These are phyloP conservation scores for Dynastes tityus DNA, from an alignment of 2,888 invertebrate species.

Conservation along the genomic window DNA sequence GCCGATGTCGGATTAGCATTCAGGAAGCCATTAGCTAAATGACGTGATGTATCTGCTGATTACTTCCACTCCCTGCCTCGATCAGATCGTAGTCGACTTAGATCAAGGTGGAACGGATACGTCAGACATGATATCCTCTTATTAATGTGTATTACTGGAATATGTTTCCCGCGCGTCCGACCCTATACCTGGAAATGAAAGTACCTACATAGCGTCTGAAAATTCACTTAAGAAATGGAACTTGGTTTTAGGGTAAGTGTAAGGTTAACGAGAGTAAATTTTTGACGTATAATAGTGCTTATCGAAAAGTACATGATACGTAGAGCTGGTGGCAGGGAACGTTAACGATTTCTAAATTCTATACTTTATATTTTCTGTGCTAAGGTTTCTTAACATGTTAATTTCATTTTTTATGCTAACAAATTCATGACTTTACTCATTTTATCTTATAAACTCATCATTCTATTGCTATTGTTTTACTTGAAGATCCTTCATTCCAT, in stretches of 20 bases:
- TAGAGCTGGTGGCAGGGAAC: too few relatives aligned
- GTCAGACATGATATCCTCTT: constrained; percentile 63
- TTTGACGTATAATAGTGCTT: neutral
- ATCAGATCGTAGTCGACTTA: constrained; percentile 55
- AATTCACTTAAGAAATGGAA: constrained; percentile 47
- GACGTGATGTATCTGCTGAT: constrained; percentile 71
- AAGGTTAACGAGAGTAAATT: constrained; percentile 3
- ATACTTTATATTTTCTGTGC: too few relatives aligned
- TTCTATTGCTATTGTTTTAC: too few relatives aligned
- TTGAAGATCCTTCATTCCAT: too few relatives aligned
- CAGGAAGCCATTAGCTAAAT: constrained; percentile 72
- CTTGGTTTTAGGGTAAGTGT: constrained; percentile 2
- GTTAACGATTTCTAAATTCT: too few relatives aligned
- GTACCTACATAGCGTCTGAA: constrained; percentile 21
- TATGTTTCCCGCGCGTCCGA: constrained; percentile 37
- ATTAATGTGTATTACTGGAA: constrained; percentile 54
- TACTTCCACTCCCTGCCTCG: constrained; percentile 67
- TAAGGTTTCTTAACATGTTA: too few relatives aligned
- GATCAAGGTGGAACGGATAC: constrained; percentile 63
- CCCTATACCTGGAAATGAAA: constrained; percentile 40
- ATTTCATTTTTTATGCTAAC: too few relatives aligned
- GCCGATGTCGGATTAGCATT: constrained; percentile 69
- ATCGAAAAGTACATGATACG: too few relatives aligned
- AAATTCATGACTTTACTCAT: too few relatives aligned
- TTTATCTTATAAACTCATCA: too few relatives aligned